Evolutionary conservation across 2,888 invertebrate genomes (phyloP).

Genomic region (Melanargia galathea): DNA sequence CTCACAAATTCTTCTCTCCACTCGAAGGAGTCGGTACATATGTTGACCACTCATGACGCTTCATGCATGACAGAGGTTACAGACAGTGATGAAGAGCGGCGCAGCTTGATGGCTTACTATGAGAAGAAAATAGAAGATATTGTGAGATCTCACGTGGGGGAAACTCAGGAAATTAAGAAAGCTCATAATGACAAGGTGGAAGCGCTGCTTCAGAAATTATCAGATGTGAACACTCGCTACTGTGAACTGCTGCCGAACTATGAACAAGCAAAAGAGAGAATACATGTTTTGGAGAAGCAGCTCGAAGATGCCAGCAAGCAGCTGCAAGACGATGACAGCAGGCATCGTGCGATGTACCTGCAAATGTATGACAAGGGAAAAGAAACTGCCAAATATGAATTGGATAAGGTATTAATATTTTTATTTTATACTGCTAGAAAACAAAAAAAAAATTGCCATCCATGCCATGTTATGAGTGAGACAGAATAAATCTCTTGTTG

Average conservation of each 20-base stretch:
- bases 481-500: no score
- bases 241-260: slow-evolving; percentile 89
- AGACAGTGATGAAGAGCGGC: slow-evolving; percentile 85
- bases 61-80: slow-evolving; percentile 77
- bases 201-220: slow-evolving; percentile 86
- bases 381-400: slow-evolving; percentile 88
- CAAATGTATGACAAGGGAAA: slow-evolving; percentile 92
- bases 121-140: slow-evolving; percentile 89
- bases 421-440: neutral
- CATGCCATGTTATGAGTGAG: no score
- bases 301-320: slow-evolving; percentile 87
- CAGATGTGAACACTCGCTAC: slow-evolving; percentile 89
- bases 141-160: slow-evolving; percentile 81
- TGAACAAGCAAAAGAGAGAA: slow-evolving; percentile 87
- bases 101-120: slow-evolving; percentile 86
- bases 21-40: slow-evolving; percentile 87
- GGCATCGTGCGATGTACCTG: slow-evolving; percentile 89
- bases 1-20: slow-evolving; percentile 88
- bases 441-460: neutral
- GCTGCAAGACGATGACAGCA: slow-evolving; percentile 86
- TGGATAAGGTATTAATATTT: slow-evolving; percentile 83
- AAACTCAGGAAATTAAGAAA: slow-evolving; percentile 89
- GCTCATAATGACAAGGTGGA: slow-evolving; percentile 91
- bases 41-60: slow-evolving; percentile 80
- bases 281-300: slow-evolving; percentile 87